Evolutionary conservation across 2,797 vertebrate genomes (phyloP).

Genomic region (Alcedo quadribrachys): DNA sequence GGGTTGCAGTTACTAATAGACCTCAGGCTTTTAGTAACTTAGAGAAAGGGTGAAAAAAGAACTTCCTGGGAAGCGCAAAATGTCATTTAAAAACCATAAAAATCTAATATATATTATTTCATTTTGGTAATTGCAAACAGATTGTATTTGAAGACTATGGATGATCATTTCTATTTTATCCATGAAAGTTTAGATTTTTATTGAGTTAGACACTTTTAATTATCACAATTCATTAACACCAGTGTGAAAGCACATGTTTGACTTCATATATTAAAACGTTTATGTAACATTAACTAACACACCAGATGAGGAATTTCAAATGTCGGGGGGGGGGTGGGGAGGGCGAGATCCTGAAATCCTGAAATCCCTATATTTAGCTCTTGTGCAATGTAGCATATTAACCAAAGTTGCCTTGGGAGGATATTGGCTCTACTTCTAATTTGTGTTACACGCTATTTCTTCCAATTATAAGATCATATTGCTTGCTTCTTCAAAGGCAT

Average conservation of each 20-base stretch:
- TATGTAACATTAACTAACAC: slow-evolving; percentile 72
- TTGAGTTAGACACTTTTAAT: slow-evolving; percentile 70
- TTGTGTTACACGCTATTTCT: slow-evolving; percentile 69
- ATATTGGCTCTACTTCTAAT: slow-evolving; percentile 49
- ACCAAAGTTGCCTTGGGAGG: slow-evolving; percentile 63
- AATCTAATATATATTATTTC: slow-evolving; percentile 79
- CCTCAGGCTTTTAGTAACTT: slow-evolving; percentile 92
- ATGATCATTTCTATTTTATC: slow-evolving; percentile 71
- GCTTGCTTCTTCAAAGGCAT: slow-evolving; percentile 52
- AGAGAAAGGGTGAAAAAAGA: slow-evolving; percentile 82
- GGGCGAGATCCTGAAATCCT: not conserved
- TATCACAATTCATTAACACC: slow-evolving; percentile 70
- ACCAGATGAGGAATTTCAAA: slow-evolving; percentile 67
- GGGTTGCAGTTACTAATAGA: slow-evolving; percentile 95
- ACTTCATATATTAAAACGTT: slow-evolving; percentile 67
- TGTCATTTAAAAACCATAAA: slow-evolving; percentile 80
- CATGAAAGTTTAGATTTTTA: slow-evolving; percentile 70
- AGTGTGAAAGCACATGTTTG: slow-evolving; percentile 68
- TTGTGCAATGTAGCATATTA: slow-evolving; percentile 64
- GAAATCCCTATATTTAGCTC: slow-evolving; percentile 65
- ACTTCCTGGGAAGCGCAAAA: slow-evolving; percentile 83
- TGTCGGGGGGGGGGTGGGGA: not conserved
- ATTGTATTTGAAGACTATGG: slow-evolving; percentile 74
- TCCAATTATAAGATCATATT: slow-evolving; percentile 54
- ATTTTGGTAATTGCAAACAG: slow-evolving; percentile 80